Percentiles rank a stretch among this genome's conserved stretches.
Evolutionary conservation across 1,140 invertebrate species (phyloP).

Genomic region (Saccostrea cuccullata): DNA sequence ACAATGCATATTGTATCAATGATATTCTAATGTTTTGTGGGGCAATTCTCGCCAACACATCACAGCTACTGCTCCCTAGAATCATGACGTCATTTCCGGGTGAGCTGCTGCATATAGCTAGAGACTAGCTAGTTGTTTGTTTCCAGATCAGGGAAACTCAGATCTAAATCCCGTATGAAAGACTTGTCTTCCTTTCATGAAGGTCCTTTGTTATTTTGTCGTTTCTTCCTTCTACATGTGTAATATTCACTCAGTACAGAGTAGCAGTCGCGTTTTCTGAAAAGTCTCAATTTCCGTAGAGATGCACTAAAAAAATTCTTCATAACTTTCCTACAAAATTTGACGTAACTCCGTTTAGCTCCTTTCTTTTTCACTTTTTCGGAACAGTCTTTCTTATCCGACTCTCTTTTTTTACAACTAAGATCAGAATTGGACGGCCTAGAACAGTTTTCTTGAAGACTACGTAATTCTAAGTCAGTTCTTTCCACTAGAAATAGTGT

Average conservation of each 20-base stretch:
- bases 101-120: background rate
- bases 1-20: conserved; percentile 2
- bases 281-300: conserved; percentile 47
- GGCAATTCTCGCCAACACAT: background rate
- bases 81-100: background rate
- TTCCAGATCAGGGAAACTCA: conserved; percentile 15
- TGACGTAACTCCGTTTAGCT: conserved; percentile 40
- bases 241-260: background rate
- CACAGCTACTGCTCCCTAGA: background rate
- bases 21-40: background rate
- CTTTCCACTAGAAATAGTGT: conserved; percentile 24
- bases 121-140: background rate
- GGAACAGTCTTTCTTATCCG: background rate
- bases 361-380: background rate
- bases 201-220: background rate
- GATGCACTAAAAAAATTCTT: conserved; percentile 47
- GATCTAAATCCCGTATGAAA: conserved; percentile 36
- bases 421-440: background rate
- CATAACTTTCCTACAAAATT: conserved; percentile 52
- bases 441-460: conserved; percentile 15
- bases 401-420: background rate
- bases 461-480: background rate
- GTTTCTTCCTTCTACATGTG: background rate
- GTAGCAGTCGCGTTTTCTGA: conserved; percentile 49
- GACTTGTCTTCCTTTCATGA: conserved; percentile 17